Conservation (phyloP, 2,113 vertebrate species). For the Tyto alba region DNA sequence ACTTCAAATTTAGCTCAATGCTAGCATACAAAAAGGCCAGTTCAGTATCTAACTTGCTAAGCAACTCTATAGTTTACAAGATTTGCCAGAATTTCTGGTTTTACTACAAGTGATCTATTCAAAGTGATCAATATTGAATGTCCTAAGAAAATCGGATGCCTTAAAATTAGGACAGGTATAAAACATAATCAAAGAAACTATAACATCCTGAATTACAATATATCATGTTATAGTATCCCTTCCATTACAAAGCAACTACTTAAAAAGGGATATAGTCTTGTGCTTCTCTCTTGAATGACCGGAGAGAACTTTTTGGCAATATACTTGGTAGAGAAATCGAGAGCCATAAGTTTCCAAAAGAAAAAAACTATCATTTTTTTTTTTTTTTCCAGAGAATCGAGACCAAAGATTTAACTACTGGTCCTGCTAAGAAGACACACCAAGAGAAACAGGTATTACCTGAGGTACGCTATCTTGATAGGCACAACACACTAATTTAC, state of each 20-base stretch:
- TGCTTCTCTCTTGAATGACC: not conserved
- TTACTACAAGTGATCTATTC: not conserved
- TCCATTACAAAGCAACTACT: not conserved
- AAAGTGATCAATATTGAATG: not conserved
- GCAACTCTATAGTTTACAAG: not conserved
- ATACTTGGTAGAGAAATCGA: not conserved
- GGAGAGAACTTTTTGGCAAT: not conserved
- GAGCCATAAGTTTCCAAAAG: not conserved
- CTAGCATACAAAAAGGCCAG: not conserved
- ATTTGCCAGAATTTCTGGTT: not conserved
- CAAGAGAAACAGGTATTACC: not conserved
- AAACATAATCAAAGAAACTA: not conserved
- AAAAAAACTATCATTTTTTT: not conserved
- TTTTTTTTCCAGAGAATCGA: not conserved
- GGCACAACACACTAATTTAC: not conserved
- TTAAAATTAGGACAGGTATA: not conserved
- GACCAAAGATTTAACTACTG: not conserved
- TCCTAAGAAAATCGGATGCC: not conserved
- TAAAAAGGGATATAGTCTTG: not conserved
- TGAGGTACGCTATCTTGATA: not conserved
- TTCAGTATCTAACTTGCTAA: not conserved
- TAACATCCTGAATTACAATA: not conserved
- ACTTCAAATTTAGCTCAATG: not conserved
- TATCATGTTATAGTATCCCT: not conserved
- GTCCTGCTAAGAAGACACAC: not conserved